These are phyloP conservation scores for Polypedilum vanderplanki DNA, from an alignment of 1,140 invertebrate genomes.

Conservation along the genomic window DNA sequence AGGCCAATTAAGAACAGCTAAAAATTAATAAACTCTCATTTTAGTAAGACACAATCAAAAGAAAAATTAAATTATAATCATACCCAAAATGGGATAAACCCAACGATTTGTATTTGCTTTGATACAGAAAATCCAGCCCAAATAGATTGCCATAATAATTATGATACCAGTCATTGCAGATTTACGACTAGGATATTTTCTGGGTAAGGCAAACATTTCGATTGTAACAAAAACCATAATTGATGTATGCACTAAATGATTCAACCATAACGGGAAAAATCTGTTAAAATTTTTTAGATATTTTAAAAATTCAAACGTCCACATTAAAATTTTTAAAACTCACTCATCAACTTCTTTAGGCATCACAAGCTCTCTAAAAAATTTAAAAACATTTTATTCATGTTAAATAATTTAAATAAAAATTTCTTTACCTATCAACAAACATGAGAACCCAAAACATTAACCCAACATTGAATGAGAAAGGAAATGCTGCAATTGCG, in stretches of 20 bases:
- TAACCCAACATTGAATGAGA: constrained; percentile 68
- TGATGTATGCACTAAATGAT: constrained; percentile 74
- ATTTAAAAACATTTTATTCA: too few species aligned
- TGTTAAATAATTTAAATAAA: too few species aligned
- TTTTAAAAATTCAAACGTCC: neutral
- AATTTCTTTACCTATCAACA: constrained; percentile 51
- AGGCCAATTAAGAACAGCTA: constrained; percentile 59
- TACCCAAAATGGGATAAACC: constrained; percentile 53
- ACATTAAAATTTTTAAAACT: neutral
- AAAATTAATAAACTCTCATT: constrained; percentile 53
- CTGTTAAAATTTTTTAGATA: neutral
- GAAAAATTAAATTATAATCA: too few species aligned
- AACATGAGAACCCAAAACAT: constrained; percentile 78
- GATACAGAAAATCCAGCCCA: constrained; percentile 63
- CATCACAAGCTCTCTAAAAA: constrained; percentile 57
- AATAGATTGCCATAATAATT: constrained; percentile 55
- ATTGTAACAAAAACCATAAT: constrained; percentile 58
- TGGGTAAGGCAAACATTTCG: constrained; percentile 55
- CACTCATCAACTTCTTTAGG: constrained; percentile 60
- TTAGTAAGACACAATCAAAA: too few species aligned
- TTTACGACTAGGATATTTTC: constrained; percentile 57
- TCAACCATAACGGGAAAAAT: constrained; percentile 60
- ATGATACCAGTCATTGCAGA: constrained; percentile 49
- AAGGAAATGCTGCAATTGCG: constrained; percentile 60
- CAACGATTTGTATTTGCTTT: constrained; percentile 59